These are phyloP conservation scores for Lepidurus apus DNA, from an alignment of 1,140 invertebrate genomes.

Conservation along the genomic window DNA sequence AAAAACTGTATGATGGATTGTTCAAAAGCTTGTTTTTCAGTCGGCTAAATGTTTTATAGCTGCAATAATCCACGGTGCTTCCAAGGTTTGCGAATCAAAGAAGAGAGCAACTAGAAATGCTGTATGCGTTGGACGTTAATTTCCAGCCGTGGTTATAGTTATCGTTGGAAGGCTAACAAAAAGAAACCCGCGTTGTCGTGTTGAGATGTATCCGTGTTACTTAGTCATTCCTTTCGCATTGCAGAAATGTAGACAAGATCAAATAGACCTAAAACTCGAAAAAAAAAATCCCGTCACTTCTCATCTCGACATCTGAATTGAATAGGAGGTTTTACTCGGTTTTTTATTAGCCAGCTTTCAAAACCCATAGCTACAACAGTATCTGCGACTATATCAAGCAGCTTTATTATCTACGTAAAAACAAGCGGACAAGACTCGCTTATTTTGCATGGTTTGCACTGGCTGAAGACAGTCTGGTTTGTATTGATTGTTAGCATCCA, in stretches of 20 bases:
- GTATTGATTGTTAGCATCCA: no score
- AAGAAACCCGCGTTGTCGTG: neutral
- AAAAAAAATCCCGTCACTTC: neutral
- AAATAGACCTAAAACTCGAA: neutral
- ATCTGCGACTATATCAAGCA: no score
- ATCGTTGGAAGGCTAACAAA: constrained; percentile 18
- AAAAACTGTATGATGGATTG: neutral
- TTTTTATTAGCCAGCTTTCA: no score
- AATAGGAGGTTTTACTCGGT: no score
- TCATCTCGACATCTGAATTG: neutral
- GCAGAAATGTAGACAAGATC: neutral
- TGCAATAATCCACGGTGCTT: constrained; percentile 21
- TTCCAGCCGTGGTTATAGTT: neutral
- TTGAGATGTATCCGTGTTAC: neutral
- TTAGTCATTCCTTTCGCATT: neutral
- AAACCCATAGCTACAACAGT: no score
- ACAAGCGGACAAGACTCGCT: no score
- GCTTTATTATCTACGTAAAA: no score
- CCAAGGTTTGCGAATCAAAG: neutral
- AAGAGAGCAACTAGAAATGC: neutral
- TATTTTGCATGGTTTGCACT: no score
- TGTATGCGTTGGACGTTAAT: neutral
- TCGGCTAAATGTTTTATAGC: constrained; percentile 2
- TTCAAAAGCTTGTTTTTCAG: neutral
- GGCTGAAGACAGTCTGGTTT: no score